Evolutionary conservation across 2,113 vertebrate genomes (phyloP), one percentile per base, ranked within the genome.

Genomic region (Sander lucioperca): DNA sequence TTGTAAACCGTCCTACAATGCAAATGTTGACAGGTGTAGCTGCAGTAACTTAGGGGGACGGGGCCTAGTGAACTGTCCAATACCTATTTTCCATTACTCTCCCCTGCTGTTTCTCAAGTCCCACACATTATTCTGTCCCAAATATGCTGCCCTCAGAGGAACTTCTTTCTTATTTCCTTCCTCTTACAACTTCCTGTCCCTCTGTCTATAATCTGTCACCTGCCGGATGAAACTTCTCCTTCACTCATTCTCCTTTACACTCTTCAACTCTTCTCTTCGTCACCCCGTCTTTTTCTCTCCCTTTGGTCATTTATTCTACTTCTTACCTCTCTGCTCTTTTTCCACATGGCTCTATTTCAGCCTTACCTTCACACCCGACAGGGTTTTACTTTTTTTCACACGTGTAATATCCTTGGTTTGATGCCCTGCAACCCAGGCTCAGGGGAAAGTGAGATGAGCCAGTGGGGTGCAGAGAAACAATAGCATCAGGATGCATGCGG

Each of bases 381-480:
- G 76, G 70, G 76, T 54, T 86, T 87, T 82, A 43, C 0, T 45
- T 53, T 27, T 39, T 83, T 77, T 80, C 82, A 85, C 73, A 83
- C 71, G 85, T 78, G 56, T 79, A 80, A 80, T 89, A 82, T 84
- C 85, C 80, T 92, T 87, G 86, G 77, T 92, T 91, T 88, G 77
- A 83, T 86, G 73, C 50, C 63, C 74, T 33, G 50, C 73, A 30
- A 77, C 50, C 36, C 45, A 58, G 43, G 50, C 74, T 67, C 1
- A 2, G 47, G 18, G 45, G 33, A 81, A 82, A 72, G 62, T 74
- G 73, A 86, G 57, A 82, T 77, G 74, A 82, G 45, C 3, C 21
- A 83, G 83, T 67, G 68, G 75, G 76, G 57, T 78, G 67, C 64
- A 53, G 59, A 77, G 48, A 81, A 87, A 88, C 73, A 85, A 85